Conservation (phyloP, 2,113 vertebrate species). For the Daboia siamensis region DNA sequence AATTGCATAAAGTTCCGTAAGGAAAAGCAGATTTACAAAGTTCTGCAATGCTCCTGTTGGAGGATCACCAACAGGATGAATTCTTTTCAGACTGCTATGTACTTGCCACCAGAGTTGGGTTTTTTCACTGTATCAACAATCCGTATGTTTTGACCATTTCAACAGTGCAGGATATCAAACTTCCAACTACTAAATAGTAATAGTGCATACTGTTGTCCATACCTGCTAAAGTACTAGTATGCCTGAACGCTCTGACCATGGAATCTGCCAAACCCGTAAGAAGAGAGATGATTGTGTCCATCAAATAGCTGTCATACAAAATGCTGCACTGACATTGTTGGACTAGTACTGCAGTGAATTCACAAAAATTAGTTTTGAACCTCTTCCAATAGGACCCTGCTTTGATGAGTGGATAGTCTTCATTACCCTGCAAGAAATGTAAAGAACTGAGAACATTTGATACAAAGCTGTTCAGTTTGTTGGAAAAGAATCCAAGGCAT, state of each 20-base stretch:
- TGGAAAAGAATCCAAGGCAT: neutral
- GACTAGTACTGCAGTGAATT: conserved; percentile 85
- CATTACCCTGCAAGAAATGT: conserved; percentile 71
- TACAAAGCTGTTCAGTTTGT: neutral
- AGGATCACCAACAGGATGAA: neutral
- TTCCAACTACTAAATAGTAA: neutral
- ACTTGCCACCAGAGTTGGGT: neutral
- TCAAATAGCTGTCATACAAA: conserved; percentile 83
- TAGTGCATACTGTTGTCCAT: conserved; percentile 14
- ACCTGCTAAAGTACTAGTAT: conserved; percentile 93
- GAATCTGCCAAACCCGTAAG: conserved; percentile 85
- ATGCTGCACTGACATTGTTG: conserved; percentile 81
- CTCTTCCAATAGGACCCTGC: conserved; percentile 82
- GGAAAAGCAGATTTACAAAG: neutral
- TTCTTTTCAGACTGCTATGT: neutral
- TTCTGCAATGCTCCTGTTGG: neutral
- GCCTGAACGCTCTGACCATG: conserved; percentile 81
- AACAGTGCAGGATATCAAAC: neutral
- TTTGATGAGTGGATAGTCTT: conserved; percentile 83
- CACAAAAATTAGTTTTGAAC: conserved; percentile 85
- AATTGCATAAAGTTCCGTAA: neutral
- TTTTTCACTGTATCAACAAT: neutral
- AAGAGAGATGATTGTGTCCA: conserved; percentile 82
- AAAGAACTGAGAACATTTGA: neutral
- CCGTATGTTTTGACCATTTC: neutral